Base-by-base conservation (phyloP, 1,140 invertebrate genomes). In the Rhyacophila brunnea region DNA sequence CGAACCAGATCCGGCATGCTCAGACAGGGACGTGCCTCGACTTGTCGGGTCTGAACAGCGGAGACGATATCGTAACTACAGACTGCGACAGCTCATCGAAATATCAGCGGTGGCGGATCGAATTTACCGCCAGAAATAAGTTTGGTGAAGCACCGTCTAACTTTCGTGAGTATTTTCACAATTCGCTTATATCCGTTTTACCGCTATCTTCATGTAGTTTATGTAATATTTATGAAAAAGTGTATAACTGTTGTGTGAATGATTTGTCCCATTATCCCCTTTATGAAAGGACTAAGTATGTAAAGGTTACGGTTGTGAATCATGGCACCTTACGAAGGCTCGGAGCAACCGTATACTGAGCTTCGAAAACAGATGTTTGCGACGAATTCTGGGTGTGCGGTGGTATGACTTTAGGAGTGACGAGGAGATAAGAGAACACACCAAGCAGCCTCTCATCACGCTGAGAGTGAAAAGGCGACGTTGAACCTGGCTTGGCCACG, bases 121-220 rank as follows among this genome's bases (percentile, higher is more conserved):
- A 64, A 47, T 60, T 64, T 23, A 64, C 59, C 48, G 35, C 36
- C 17, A 38, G 46, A 2, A 64, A 64, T 28, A 51, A 60, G 18
- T 36, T 60, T n/a, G 62, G 62, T 20, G 42, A 55, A 11, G 0
- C 52, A 2, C 42, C 48, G 2, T 42, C 57, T 14, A 34, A 20
- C 7, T 60, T 64, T 18, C 40, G 51, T 55, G 47, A 42, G 43
- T 2, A 15, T 23, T 45, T 17, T 13, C 13, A 2, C 10, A 28
- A 48, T 28, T 48, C 18, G 2, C n/a, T 13, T n/a, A 17, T 11
- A 3, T 17, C n/a, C 4, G 17, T 4, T 7, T 6, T 7, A 46
- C 9, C 14, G 6, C 15, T 20, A 14, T 46, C 7, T 7, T 46
- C 14, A 18, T 17, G 4, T 15, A 14, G 4, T 9, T 6, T 6